These are phyloP conservation scores for Meghimatium bilineatum DNA, from an alignment of 2,888 invertebrate species.

Conservation along the genomic window DNA sequence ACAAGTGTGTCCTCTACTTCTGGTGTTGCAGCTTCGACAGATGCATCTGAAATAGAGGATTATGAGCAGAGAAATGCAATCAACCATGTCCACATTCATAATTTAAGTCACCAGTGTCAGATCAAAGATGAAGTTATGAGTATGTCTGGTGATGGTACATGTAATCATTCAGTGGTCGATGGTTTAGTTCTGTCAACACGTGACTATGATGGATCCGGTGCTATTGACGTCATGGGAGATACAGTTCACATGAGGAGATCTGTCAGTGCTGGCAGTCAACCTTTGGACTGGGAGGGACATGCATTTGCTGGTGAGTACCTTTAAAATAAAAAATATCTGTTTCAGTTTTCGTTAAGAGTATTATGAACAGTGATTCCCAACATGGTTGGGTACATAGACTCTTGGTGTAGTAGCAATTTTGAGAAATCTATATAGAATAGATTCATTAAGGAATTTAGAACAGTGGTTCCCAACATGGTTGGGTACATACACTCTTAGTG, in stretches of 20 bases:
- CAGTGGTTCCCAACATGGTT: background rate
- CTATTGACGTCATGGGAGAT: constrained; percentile 41
- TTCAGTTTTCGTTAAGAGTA: no score
- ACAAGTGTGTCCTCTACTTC: background rate
- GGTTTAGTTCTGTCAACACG: background rate
- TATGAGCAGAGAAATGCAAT: background rate
- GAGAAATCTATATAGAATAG: no score
- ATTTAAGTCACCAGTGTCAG: background rate
- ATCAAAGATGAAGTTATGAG: background rate
- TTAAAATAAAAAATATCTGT: no score
- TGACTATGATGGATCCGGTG: background rate
- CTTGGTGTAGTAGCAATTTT: no score
- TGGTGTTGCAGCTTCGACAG: no score
- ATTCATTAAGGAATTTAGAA: no score
- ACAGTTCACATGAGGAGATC: constrained; percentile 49
- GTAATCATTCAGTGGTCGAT: background rate
- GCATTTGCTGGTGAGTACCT: constrained; percentile 51
- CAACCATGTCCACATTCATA: background rate
- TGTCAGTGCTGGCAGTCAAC: constrained; percentile 45
- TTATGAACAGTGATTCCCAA: background rate
- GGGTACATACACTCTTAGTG: background rate
- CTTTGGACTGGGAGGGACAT: constrained; percentile 47
- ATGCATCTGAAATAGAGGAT: background rate
- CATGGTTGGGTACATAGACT: background rate
- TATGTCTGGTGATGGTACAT: background rate